Percentiles rank a stretch among this genome's conserved stretches.
Evolutionary conservation across 1,140 invertebrate species (phyloP).

Genomic region (Harpegnathos saltator): DNA sequence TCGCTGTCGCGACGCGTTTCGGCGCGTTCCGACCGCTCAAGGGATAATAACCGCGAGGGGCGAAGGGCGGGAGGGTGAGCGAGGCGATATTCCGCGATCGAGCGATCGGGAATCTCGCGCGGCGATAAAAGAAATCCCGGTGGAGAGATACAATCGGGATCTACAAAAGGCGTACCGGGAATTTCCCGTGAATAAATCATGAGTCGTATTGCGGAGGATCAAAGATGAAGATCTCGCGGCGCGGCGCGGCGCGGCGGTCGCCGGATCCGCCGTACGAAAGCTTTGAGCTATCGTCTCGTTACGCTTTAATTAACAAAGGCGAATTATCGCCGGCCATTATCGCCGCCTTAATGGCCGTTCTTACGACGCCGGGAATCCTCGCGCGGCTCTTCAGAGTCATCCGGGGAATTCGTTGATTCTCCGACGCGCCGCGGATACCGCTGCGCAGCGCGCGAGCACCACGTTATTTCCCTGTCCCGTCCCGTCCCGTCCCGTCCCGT

Average conservation of each 20-base stretch:
- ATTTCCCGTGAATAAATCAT: constrained; percentile 57
- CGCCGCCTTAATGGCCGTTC: constrained; percentile 68
- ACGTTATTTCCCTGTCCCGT: constrained; percentile 33
- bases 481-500: too few species aligned
- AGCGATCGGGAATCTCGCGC: neutral
- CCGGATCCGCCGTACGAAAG: constrained; percentile 47
- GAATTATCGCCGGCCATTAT: constrained; percentile 70
- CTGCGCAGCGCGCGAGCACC: constrained; percentile 40
- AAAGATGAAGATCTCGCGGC: constrained; percentile 53
- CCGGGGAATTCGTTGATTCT: constrained; percentile 72
- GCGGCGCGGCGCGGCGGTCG: too few species aligned
- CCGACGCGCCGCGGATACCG: constrained; percentile 42
- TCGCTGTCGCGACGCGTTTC: too few species aligned
- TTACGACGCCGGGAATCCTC: constrained; percentile 68
- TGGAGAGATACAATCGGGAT: constrained; percentile 50
- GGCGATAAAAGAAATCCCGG: constrained; percentile 19
- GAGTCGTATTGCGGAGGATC: constrained; percentile 54
- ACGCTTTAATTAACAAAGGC: constrained; percentile 69
- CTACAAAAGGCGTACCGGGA: constrained; percentile 27
- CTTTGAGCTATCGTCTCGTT: constrained; percentile 62
- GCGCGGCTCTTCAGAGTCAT: constrained; percentile 67
- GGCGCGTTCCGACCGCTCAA: too few species aligned
- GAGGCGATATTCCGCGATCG: neutral
- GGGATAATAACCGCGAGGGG: too few species aligned
- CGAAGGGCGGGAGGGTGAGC: neutral